Conservation (phyloP, 2,797 vertebrate species). For the Darevskia mixta region DNA sequence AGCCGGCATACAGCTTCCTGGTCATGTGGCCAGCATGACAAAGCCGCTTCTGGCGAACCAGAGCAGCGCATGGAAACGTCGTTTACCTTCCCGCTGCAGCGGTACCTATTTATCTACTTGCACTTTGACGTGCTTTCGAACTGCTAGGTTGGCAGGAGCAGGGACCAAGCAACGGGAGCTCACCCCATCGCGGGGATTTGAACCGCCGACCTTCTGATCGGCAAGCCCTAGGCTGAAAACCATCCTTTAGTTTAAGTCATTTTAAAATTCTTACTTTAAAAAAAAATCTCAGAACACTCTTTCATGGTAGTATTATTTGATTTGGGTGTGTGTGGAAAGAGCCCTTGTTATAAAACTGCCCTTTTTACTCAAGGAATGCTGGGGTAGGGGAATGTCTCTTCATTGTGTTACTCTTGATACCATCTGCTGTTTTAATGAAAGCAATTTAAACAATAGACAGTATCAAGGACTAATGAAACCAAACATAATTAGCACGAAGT, state of each 20-base stretch:
- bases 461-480: slow-evolving; percentile 69
- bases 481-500: slow-evolving; percentile 69
- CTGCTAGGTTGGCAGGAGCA: too few relatives aligned
- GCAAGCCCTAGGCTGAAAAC: slow-evolving; percentile 22
- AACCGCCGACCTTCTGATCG: too few relatives aligned
- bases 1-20: too few relatives aligned
- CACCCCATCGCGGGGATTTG: too few relatives aligned
- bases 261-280: not conserved
- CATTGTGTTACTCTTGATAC: slow-evolving; percentile 68
- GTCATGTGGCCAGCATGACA: too few relatives aligned
- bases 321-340: slow-evolving; percentile 47
- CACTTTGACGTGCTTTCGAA: too few relatives aligned
- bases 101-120: too few relatives aligned
- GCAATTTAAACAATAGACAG: slow-evolving; percentile 71
- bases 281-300: slow-evolving; percentile 1
- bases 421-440: slow-evolving; percentile 60
- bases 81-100: too few relatives aligned
- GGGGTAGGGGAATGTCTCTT: slow-evolving; percentile 34
- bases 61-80: too few relatives aligned
- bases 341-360: slow-evolving; percentile 42
- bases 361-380: slow-evolving; percentile 59
- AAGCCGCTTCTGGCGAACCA: too few relatives aligned
- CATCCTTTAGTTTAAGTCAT: slow-evolving; percentile 47
- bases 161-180: too few relatives aligned
- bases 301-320: slow-evolving; percentile 52